Percentiles rank a stretch among this genome's conserved stretches.
phyloP scores from a whole-genome alignment of 2,888 invertebrate species.

The Drosophila limbata region DNA sequence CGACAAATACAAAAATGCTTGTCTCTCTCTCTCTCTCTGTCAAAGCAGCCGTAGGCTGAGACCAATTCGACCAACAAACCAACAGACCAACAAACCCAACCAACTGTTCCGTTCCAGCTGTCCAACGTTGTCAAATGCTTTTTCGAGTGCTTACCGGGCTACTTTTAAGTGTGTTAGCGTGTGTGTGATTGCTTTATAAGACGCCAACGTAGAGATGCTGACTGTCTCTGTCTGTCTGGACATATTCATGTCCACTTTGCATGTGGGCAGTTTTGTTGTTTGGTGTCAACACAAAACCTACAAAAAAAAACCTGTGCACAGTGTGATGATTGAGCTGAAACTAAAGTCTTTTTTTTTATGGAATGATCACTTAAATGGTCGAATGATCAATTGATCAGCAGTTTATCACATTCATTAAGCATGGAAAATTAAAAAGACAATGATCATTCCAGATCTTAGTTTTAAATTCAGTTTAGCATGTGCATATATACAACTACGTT shows the following conservation, averaged over 20 bases:
- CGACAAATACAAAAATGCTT: slow-evolving; percentile 40
- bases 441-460: neutral
- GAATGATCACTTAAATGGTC: slow-evolving; percentile 1
- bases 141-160: slow-evolving; percentile 24
- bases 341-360: slow-evolving; percentile 12
- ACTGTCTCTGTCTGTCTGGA: slow-evolving; percentile 46
- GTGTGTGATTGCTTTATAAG: slow-evolving; percentile 67
- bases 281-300: slow-evolving; percentile 47
- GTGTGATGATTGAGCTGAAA: slow-evolving; percentile 31
- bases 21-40: slow-evolving; percentile 21
- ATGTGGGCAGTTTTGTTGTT: slow-evolving; percentile 69
- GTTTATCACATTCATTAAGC: neutral
- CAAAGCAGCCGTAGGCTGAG: slow-evolving; percentile 60
- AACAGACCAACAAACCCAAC: slow-evolving; percentile 26
- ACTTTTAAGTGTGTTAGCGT: slow-evolving; percentile 17
- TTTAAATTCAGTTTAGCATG: neutral
- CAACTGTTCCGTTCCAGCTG: slow-evolving; percentile 48
- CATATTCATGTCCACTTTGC: slow-evolving; percentile 61
- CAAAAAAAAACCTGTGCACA: slow-evolving; percentile 48
- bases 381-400: neutral
- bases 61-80: slow-evolving; percentile 46
- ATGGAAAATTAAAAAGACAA: neutral
- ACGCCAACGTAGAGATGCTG: slow-evolving; percentile 67
- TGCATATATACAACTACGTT: neutral
- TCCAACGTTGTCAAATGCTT: slow-evolving; percentile 49